These are phyloP conservation scores for Macrotrachela quadricornifera DNA, from an alignment of 1,140 invertebrate genomes.

Conservation along the genomic window DNA sequence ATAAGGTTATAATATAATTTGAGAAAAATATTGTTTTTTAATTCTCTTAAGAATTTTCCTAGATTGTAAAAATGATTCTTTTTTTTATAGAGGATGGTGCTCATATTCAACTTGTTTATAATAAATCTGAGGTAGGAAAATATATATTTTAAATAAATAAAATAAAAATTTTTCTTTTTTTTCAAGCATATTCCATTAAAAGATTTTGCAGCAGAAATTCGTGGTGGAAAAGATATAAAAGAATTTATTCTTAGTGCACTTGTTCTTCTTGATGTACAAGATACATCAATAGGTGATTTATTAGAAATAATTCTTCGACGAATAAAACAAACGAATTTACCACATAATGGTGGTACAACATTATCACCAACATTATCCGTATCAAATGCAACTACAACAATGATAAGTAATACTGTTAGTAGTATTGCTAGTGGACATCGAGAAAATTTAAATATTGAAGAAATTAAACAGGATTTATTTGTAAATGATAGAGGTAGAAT, in stretches of 20 bases:
- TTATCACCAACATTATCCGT: no score
- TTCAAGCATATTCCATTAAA: slow-evolving; percentile 41
- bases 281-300: slow-evolving; percentile 38
- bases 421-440: background rate
- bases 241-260: slow-evolving; percentile 39
- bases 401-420: no score
- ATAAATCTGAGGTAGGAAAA: no score
- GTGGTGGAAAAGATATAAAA: slow-evolving; percentile 42
- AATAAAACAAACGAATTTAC: background rate
- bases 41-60: no score
- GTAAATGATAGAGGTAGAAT: background rate
- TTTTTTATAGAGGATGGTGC: no score
- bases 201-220: slow-evolving; percentile 41
- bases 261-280: slow-evolving; percentile 38
- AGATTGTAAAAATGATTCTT: no score
- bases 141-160: no score
- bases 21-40: no score
- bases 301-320: slow-evolving; percentile 30
- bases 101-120: no score
- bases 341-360: no score
- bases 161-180: slow-evolving; percentile 6
- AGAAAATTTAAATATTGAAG: background rate
- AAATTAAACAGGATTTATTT: background rate
- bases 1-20: no score
- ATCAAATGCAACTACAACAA: no score